Evolutionary conservation across 2,113 vertebrate genomes (phyloP).

Genomic region (Anseranas semipalmata): DNA sequence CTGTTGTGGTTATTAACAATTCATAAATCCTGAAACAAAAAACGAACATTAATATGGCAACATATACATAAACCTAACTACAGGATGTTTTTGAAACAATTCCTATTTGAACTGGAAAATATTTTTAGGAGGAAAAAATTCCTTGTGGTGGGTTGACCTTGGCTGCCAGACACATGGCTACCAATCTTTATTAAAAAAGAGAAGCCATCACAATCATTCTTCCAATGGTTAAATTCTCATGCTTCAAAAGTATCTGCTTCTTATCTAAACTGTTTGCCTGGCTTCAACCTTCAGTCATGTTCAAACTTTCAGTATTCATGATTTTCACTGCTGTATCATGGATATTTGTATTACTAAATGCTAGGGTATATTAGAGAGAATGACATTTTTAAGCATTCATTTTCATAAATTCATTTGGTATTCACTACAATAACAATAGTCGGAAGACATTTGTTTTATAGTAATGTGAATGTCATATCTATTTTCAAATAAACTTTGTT

Average conservation of each 20-base stretch:
- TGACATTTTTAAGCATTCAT: neutral
- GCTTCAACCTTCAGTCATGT: neutral
- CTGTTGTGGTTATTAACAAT: neutral
- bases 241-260: neutral
- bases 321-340: neutral
- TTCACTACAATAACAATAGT: neutral
- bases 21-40: neutral
- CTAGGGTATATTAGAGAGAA: neutral
- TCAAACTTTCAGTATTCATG: neutral
- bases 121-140: neutral
- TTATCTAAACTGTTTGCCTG: neutral
- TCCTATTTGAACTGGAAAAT: neutral
- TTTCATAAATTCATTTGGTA: slow-evolving; percentile 21
- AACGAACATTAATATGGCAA: neutral
- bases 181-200: neutral
- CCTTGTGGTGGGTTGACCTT: neutral
- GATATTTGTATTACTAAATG: slow-evolving; percentile 1
- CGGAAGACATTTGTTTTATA: neutral
- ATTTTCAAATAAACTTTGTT: neutral
- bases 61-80: neutral
- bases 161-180: neutral
- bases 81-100: neutral
- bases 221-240: neutral
- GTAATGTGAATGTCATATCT: neutral
- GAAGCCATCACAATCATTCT: neutral